Percentiles rank a stretch among this genome's conserved stretches.
These are phyloP conservation scores for Chrosomus eos DNA, from an alignment of 2,797 vertebrate genomes.

Conservation along the genomic window DNA sequence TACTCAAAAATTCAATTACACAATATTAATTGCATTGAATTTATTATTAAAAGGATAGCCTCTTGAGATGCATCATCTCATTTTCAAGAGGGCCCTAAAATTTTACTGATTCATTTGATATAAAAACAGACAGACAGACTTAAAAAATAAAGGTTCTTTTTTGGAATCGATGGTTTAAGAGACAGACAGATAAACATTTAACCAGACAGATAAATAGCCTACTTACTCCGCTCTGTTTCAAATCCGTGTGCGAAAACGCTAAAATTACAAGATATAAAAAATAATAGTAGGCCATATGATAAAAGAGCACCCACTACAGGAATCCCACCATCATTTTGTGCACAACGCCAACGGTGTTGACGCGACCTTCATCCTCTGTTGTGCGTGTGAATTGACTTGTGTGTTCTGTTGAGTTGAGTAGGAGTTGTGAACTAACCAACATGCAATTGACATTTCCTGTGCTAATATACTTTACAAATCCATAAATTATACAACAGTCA, in stretches of 20 bases:
- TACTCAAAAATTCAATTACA: not conserved
- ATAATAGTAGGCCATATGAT: not conserved
- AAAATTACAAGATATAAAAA: not conserved
- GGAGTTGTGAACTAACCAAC: slow-evolving; percentile 8
- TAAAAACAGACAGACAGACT: not conserved
- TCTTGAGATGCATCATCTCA: too few relatives aligned
- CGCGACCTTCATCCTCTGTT: not conserved
- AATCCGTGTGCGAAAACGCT: not conserved
- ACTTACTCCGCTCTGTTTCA: slow-evolving; percentile 18
- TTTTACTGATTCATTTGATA: not conserved
- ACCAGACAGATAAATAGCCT: not conserved
- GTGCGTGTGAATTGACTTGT: not conserved
- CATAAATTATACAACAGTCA: not conserved
- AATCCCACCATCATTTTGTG: not conserved
- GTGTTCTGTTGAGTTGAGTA: not conserved
- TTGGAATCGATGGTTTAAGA: not conserved
- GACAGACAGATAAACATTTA: not conserved
- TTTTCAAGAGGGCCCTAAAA: too few relatives aligned
- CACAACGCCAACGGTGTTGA: not conserved
- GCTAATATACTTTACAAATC: not conserved
- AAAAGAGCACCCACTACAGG: not conserved
- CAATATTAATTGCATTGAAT: too few relatives aligned
- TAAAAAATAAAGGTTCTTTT: not conserved
- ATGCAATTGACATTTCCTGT: slow-evolving; percentile 38
- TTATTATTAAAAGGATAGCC: too few relatives aligned